Evolutionary conservation across 2,113 vertebrate genomes (phyloP).

Genomic region (Tachuris rubrigastra): DNA sequence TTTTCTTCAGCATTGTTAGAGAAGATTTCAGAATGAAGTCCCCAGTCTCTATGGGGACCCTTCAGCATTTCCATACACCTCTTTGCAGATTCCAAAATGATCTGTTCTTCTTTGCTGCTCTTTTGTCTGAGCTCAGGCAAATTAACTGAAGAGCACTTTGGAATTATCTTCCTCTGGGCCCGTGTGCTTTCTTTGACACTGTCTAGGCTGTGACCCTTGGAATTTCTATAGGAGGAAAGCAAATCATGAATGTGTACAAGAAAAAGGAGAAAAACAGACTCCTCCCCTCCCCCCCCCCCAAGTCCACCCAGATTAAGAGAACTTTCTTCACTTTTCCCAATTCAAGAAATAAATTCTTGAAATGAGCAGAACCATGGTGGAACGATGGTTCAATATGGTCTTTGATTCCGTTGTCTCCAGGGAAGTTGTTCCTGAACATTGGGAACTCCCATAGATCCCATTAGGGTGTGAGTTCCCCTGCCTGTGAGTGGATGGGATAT

Average conservation of each 20-base stretch:
- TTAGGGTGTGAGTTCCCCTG: fast-evolving
- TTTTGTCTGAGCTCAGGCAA: not conserved
- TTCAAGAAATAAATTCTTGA: not conserved
- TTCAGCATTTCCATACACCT: not conserved
- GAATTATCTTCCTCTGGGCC: not conserved
- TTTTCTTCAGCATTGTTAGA: not conserved
- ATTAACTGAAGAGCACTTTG: not conserved
- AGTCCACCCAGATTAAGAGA: not conserved
- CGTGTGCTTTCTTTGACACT: not conserved
- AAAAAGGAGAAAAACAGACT: not conserved
- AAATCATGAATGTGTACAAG: not conserved
- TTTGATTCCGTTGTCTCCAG: not conserved
- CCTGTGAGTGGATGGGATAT: not conserved
- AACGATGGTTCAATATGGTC: not conserved
- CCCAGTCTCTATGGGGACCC: fast-evolving
- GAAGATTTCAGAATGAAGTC: not conserved
- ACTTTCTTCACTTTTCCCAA: not conserved
- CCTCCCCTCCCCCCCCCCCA: not conserved
- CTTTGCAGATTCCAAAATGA: not conserved
- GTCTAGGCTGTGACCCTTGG: not conserved
- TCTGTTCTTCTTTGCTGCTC: not conserved
- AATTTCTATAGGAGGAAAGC: not conserved
- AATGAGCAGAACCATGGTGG: not conserved
- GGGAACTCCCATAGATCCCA: not conserved
- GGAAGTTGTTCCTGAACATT: not conserved